Evolutionary conservation across 2,888 invertebrate species (phyloP), one percentile per base, ranked within the genome.

Genomic region (Elegia similella): DNA sequence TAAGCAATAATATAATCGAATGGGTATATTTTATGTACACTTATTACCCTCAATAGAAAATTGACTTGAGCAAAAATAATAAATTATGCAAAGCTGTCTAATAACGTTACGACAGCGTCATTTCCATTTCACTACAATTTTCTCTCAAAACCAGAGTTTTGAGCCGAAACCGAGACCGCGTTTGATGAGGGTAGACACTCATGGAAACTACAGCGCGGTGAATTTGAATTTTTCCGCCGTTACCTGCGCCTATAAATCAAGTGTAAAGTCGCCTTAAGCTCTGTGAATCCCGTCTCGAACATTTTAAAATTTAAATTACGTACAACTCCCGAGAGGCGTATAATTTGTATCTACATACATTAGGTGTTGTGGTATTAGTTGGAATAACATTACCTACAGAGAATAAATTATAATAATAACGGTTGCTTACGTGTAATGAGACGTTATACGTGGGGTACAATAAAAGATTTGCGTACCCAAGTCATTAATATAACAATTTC

Each of bases 161-260:
- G 34, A 50, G 17, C 17, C 50, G 50, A 34, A 17, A 50, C 48
- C 50, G 50, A 50, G 48, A 50, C 50, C 34, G 17, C 50, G 17
- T n/a, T 48, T 50, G 50, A 50, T 50, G 50, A 50, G 50, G 50
- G 50, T 50, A 50, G 50, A 50, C 50, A 50, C 50, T 50, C 61
- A 63, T 60, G 58, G 59, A 58, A 60, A 62, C 59, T 61, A 63
- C 65, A 63, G 63, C 66, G 57, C 59, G 70, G 72, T 62, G 80
- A 88, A 89, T 89, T 89, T 89, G 78, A 90, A 89, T 88, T 86
- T 90, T 88, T 88, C 86, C 75, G 82, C 87, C 83, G 84, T 89
- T 88, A 88, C 87, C 87, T 89, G 83, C 67, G 84, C 80, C 84
- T 88, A 88, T 90, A 90, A 90, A 90, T 90, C 88, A 89, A 80